Base-by-base conservation (phyloP, 2,113 vertebrate genomes). In the Lepisosteus oculatus region DNA sequence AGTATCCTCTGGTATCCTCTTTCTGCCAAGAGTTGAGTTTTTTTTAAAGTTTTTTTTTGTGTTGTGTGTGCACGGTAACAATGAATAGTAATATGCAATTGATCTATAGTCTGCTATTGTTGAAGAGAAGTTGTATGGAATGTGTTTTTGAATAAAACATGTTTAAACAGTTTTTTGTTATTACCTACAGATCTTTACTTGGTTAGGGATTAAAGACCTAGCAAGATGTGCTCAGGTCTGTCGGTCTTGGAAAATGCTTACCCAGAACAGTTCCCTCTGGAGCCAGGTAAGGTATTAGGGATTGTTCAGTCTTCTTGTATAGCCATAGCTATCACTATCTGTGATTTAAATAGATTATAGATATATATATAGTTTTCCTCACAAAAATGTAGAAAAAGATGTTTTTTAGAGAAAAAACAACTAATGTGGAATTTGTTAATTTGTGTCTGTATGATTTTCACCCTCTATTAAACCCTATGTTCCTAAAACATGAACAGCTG, bases 201-300 rank as follows among this genome's bases (percentile, higher is more conserved):
- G 74, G 73, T 69, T 90, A 67, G 71, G 80, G 1, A 29, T 88
- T 43, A 72, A 75, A 71, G 88, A 90, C 73, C 72, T 74, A 71
- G 61, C 88, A 13, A 85, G 74, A 45, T 90, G 87, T 80, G 77
- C 88, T 12, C 74, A 84, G 17, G 88, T 91, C 5, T 87, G 84
- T 67, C 80, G 72, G 41, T 45, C 74, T 1, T 90, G 87, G 88
- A 87, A 77, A 75, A 61, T 76, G 15, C 65, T 91, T 8, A 70
- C 84, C 76, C 84, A 87, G 9, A 82, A 76, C 14, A 74, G 78
- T 61, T 54, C 59, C 17, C 68, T 90, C 66, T 90, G 88, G 86
- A 86, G 79, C 81, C 74, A 82, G 86, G 85, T 90, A 11, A 79
- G 84, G 77, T 73, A 7, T 13, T n/a, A 15, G 15, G 5, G 1